Evolutionary conservation across 2,888 invertebrate species (phyloP).

Genomic region (Ophioninae sp.): DNA sequence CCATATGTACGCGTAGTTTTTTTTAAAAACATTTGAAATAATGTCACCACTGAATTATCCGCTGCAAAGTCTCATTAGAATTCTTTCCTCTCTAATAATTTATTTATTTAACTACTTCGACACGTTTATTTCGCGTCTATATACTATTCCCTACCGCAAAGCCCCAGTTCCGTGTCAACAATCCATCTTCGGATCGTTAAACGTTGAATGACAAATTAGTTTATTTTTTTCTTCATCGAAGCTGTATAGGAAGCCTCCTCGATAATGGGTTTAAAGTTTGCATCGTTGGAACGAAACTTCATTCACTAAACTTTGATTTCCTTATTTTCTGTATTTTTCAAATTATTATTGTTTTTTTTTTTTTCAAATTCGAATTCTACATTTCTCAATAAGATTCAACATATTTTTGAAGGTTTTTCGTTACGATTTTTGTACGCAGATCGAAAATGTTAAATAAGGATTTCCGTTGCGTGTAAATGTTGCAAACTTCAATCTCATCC

Average conservation of each 20-base stretch:
- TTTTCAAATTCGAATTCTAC: too few relatives aligned
- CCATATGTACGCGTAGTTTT: neutral
- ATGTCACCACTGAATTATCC: neutral
- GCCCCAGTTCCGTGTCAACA: neutral
- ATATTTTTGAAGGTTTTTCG: too few relatives aligned
- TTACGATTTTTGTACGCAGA: too few relatives aligned
- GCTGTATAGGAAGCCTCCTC: neutral
- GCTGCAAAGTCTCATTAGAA: neutral
- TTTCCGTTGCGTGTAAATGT: too few relatives aligned
- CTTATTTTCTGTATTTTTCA: too few relatives aligned
- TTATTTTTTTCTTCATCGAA: neutral
- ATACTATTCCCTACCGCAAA: neutral
- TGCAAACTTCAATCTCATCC: too few relatives aligned
- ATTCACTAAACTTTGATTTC: too few relatives aligned
- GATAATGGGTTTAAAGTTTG: neutral
- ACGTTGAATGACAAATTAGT: neutral
- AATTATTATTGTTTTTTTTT: too few relatives aligned
- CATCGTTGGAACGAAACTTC: too few relatives aligned
- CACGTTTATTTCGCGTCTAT: neutral
- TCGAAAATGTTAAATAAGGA: too few relatives aligned
- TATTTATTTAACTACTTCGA: neutral
- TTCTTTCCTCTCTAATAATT: neutral
- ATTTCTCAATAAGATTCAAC: too few relatives aligned
- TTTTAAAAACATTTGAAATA: neutral
- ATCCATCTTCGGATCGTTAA: neutral